A percentile compares a stretch with the other conserved stretches of the same genome.
Conservation (phyloP, 2,797 vertebrate species). For the Podargus strigoides region DNA sequence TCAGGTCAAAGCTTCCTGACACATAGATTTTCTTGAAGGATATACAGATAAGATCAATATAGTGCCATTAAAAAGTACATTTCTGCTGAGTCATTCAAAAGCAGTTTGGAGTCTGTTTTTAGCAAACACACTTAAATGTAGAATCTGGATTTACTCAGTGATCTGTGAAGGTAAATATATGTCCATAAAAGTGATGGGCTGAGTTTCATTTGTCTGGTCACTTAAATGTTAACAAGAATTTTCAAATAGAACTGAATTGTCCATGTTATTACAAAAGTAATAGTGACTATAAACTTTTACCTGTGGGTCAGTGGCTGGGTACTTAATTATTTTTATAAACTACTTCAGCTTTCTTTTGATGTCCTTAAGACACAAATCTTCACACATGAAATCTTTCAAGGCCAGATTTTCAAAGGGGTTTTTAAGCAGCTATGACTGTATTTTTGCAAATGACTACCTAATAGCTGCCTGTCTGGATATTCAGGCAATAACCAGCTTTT, state of each 20-base stretch:
- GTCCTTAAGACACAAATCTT: background rate
- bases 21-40: conserved; percentile 26
- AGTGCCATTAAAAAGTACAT: background rate
- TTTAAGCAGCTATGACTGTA: background rate
- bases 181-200: background rate
- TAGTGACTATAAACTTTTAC: background rate
- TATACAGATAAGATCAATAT: conserved; percentile 33
- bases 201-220: background rate
- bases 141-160: conserved; percentile 15
- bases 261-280: background rate
- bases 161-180: conserved; percentile 54
- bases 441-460: background rate
- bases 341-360: background rate
- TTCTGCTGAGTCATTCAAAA: conserved; percentile 39
- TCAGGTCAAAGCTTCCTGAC: background rate
- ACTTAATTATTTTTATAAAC: background rate
- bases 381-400: background rate
- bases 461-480: background rate
- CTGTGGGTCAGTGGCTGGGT: background rate
- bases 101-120: conserved; percentile 4
- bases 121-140: conserved; percentile 27
- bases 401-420: background rate
- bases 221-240: background rate
- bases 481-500: background rate
- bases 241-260: background rate